Evolutionary conservation across 2,888 invertebrate genomes (phyloP).

Genomic region (Morpho achilles): DNA sequence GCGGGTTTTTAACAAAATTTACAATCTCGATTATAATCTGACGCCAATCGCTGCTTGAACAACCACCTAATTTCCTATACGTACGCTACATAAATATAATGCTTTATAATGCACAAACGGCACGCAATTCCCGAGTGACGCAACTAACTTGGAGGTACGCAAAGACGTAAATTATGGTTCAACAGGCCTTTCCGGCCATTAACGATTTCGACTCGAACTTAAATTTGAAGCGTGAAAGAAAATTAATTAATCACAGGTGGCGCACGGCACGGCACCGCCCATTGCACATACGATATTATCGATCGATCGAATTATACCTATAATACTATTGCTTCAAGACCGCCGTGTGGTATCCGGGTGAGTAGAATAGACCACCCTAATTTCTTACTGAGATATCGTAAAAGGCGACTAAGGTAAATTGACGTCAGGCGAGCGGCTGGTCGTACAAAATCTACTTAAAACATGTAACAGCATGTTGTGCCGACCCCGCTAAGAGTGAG

Average conservation of each 20-base stretch:
- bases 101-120: conserved; percentile 55
- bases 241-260: conserved; percentile 72
- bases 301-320: conserved; percentile 7
- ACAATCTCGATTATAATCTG: conserved; percentile 54
- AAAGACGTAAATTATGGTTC: conserved; percentile 71
- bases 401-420: too few relatives aligned
- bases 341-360: too few relatives aligned
- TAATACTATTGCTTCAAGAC: not conserved
- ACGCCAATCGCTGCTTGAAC: conserved; percentile 63
- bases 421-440: too few relatives aligned
- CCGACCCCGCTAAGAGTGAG: too few relatives aligned
- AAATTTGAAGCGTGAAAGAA: conserved; percentile 71
- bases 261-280: conserved; percentile 30
- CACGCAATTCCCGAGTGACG: conserved; percentile 72
- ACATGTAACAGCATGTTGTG: too few relatives aligned
- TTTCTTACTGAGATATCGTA: too few relatives aligned
- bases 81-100: conserved; percentile 68
- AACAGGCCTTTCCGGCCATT: conserved; percentile 72
- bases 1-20: conserved; percentile 14
- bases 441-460: too few relatives aligned
- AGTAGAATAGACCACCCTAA: too few relatives aligned
- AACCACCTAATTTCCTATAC: conserved; percentile 71
- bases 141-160: conserved; percentile 57
- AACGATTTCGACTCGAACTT: conserved; percentile 67
- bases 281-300: conserved; percentile 7